Evolutionary conservation across 2,113 vertebrate species (phyloP), one percentile per base, ranked within the genome.

Genomic region (Silurus glanis): DNA sequence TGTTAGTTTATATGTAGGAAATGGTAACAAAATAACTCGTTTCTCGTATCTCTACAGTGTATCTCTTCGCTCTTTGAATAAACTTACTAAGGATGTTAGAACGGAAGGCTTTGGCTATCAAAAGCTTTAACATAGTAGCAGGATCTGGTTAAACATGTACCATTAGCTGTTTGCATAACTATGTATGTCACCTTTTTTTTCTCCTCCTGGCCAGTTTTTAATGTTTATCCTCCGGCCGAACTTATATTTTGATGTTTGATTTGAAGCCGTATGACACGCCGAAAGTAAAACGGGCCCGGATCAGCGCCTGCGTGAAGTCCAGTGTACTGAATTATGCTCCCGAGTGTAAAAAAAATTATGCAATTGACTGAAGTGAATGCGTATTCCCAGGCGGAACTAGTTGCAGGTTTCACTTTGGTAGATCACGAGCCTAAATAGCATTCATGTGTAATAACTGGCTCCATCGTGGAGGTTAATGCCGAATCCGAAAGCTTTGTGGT

Each of bases 391-490:
- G 51, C 67, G 84, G 61, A 59, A 83, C 16, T 80, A 67, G 47
- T 76, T 83, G 59, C 17, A 62, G 64, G 64, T 86, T 86, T 82
- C 56, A 83, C 56, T 83, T 85, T 84, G 84, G 76, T 78, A 80
- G 49, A 85, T 82, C 80, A 86, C 49, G 89, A 91, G 89, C 87
- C 89, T 90, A 72, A 84, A 89, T 84, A 64, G 56, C 45, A 80
- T 80, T 45, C 72, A 84, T 49, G 37, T 16, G 25, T 74, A 58
- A 80, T 80, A 67, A 66, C 58, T 53, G 51, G 55, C 25, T 45
- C 10, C 81, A 81, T n/a, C 51, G 58, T 76, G 75, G 51, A 21
- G 72, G n/a, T 67, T 56, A 55, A 89, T 64, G 71, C 45, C 78
- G 71, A 85, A 84, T 56, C 13, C 76, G 19, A 69, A 84, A 78